A percentile compares a stretch with the other conserved stretches of the same genome.
Conservation (phyloP, 2,888 invertebrate genomes). For the Amphiduros pacificus region DNA sequence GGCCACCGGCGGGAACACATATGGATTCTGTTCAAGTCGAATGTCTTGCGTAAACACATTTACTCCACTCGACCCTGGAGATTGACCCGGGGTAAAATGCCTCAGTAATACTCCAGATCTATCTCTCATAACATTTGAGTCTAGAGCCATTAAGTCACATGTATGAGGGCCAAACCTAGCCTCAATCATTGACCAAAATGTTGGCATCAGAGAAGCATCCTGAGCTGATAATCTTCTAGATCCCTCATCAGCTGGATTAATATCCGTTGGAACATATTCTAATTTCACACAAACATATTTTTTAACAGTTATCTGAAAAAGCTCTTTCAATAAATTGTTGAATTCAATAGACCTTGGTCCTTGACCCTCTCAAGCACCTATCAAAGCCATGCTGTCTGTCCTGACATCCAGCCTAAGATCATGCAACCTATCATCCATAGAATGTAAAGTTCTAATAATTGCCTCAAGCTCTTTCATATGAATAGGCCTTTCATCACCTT, state of each 20-base stretch:
- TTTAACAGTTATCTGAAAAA: not conserved
- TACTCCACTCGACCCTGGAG: not conserved
- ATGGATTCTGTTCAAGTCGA: not conserved
- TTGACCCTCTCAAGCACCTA: not conserved
- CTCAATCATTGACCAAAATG: not conserved
- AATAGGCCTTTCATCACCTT: not conserved
- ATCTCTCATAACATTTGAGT: not conserved
- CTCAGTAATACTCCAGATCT: not conserved
- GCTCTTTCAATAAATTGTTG: not conserved
- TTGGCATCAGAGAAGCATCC: not conserved
- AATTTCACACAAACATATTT: not conserved
- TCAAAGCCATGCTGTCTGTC: not conserved
- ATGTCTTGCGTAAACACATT: not conserved
- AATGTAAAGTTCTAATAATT: not conserved
- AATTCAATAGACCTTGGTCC: not conserved
- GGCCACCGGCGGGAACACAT: not conserved
- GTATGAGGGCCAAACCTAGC: not conserved
- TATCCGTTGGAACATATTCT: not conserved
- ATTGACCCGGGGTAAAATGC: not conserved
- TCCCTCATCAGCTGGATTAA: not conserved
- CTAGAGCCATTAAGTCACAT: slow-evolving; percentile 1
- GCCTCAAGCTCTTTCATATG: not conserved
- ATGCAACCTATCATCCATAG: not conserved
- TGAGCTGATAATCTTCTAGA: not conserved
- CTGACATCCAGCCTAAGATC: not conserved